phyloP scores from a whole-genome alignment of 2,888 invertebrate genomes.

The Chrysotoxum bicinctum region DNA sequence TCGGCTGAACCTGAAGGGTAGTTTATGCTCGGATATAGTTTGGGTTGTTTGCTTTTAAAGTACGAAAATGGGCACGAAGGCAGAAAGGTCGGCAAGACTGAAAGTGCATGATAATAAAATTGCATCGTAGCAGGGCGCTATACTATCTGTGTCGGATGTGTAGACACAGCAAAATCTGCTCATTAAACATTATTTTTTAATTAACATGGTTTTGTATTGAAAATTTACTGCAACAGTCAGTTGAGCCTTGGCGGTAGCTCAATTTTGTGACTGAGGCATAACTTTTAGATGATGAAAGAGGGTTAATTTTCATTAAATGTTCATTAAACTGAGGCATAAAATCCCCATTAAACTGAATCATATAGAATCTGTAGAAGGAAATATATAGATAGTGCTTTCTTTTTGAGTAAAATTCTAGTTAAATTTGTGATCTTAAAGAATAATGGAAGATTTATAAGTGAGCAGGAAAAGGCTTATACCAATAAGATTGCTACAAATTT shows the following conservation, averaged over 20 bases:
- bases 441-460: too few relatives aligned
- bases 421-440: too few relatives aligned
- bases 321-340: neutral
- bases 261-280: neutral
- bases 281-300: neutral
- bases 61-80: neutral
- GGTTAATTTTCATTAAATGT: neutral
- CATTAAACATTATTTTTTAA: slow-evolving; percentile 63
- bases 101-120: slow-evolving; percentile 35
- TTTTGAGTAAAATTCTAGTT: too few relatives aligned
- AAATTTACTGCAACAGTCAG: neutral
- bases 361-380: too few relatives aligned
- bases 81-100: neutral
- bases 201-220: slow-evolving; percentile 38
- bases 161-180: slow-evolving; percentile 4
- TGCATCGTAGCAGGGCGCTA: slow-evolving; percentile 1
- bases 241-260: neutral
- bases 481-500: too few relatives aligned
- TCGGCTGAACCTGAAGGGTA: neutral
- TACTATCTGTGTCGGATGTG: neutral
- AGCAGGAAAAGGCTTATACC: too few relatives aligned
- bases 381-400: too few relatives aligned
- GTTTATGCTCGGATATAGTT: neutral
- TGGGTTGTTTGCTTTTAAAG: neutral
- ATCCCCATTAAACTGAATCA: too few relatives aligned